Evolutionary conservation across 2,888 invertebrate species (phyloP).

Genomic region (Andrena camellia): DNA sequence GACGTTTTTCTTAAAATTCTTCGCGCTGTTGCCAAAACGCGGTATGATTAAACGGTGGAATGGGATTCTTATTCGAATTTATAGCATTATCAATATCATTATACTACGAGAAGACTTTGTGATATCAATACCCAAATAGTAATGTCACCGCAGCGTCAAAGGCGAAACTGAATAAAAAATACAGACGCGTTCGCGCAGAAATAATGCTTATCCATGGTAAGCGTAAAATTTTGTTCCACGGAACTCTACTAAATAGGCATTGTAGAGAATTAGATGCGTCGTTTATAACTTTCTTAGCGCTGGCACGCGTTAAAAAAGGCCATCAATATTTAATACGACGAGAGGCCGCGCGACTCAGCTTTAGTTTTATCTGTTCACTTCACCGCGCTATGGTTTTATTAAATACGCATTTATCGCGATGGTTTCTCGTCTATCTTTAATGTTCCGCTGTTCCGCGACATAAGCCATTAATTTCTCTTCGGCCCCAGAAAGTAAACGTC

Average conservation of each 20-base stretch:
- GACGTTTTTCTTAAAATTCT: no score
- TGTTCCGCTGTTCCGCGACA: neutral
- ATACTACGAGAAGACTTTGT: neutral
- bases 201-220: neutral
- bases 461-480: constrained; percentile 14
- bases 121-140: neutral
- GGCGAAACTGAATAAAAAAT: neutral
- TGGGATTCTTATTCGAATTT: no score
- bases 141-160: neutral
- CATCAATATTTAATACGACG: neutral
- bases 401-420: neutral
- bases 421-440: neutral
- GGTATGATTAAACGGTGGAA: no score
- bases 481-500: constrained; percentile 21
- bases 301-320: neutral
- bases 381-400: neutral
- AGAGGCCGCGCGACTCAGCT: neutral
- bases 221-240: no score
- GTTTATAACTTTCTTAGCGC: no score
- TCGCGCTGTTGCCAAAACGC: no score
- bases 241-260: no score
- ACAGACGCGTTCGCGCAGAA: neutral
- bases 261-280: no score
- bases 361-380: neutral
- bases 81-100: neutral